phyloP scores from a whole-genome alignment of 1,140 invertebrate species.

The Mactra quadrangularis region DNA sequence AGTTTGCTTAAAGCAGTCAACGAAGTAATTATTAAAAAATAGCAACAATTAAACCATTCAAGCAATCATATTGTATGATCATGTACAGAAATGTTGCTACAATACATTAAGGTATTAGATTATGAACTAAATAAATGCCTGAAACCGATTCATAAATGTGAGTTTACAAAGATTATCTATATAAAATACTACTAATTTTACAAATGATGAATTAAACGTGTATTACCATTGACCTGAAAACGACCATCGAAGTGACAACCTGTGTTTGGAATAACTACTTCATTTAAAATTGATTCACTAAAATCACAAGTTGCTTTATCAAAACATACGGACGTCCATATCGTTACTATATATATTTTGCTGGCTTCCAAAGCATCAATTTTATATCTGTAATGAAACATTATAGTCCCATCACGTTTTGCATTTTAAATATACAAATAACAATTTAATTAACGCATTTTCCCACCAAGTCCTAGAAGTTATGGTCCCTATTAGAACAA shows the following conservation, averaged over 20 bases:
- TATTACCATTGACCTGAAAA: conserved; percentile 27
- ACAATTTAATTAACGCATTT: no score
- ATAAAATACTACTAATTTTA: neutral
- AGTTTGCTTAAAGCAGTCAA: no score
- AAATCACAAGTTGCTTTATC: conserved; percentile 4
- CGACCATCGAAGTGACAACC: conserved; percentile 8
- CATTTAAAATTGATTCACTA: neutral
- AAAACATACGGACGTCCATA: neutral
- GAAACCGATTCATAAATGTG: no score
- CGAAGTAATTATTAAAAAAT: neutral
- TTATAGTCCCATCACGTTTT: no score
- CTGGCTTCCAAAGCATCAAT: conserved; percentile 4
- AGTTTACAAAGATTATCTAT: no score
- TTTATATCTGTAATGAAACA: conserved; percentile 27
- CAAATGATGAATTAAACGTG: neutral
- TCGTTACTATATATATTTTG: conserved; percentile 18
- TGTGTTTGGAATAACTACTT: conserved; percentile 16
- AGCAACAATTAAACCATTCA: neutral
- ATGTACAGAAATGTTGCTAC: neutral
- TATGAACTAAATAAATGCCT: no score
- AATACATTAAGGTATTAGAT: no score
- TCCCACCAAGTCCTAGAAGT: no score
- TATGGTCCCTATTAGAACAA: no score
- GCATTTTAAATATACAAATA: no score
- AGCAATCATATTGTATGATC: neutral